Evolutionary conservation across 2,888 invertebrate genomes (phyloP), one percentile per base, ranked within the genome.

Genomic region (Periphyllus acericola): DNA sequence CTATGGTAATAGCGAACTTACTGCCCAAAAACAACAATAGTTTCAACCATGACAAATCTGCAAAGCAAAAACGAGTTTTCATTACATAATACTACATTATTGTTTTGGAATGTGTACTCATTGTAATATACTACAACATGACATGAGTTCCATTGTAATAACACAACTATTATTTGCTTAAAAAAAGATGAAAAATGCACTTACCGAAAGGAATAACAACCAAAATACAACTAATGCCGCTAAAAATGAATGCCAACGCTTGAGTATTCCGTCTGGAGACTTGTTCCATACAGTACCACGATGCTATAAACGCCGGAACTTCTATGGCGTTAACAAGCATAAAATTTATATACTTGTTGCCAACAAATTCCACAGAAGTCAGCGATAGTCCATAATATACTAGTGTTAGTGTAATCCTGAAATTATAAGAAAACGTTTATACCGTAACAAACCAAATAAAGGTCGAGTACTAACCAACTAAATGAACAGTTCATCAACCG

Each of bases 371-470:
- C 5, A 96, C 95, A 0, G 96, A 94, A 91, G 95, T 96, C 85
- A 96, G 93, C 0, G 95, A 95, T 66, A 96, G 92, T 0, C 96
- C 96, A 90, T 96, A 96, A 91, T 96, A 96, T 34, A 96, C 94
- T 89, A 96, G 94, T 0, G 95, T 95, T 90, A 95, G 94, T 0
- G 96, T 94, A 29, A 96, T 94, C 91, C 92, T 92, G 89, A 72
- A 89, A 89, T 25, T 40, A 89, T 60, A 52, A 52, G 86, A 66
- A n/a, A 29, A 29, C 66, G 92, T 92, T 3, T 91, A 91, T 6
- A 91, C 8, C 14, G 46, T 60, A 6, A 60, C 21, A 60, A 46
- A 60, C 60, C 21, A 14, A 14, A 21, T 4, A 25, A 11, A 11
- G 8, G 25, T 9, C 25, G 4, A 60, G 88, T 89, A 84, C 84